These are phyloP conservation scores for Henicopernis longicauda DNA, from an alignment of 2,113 vertebrate species.

Conservation along the genomic window DNA sequence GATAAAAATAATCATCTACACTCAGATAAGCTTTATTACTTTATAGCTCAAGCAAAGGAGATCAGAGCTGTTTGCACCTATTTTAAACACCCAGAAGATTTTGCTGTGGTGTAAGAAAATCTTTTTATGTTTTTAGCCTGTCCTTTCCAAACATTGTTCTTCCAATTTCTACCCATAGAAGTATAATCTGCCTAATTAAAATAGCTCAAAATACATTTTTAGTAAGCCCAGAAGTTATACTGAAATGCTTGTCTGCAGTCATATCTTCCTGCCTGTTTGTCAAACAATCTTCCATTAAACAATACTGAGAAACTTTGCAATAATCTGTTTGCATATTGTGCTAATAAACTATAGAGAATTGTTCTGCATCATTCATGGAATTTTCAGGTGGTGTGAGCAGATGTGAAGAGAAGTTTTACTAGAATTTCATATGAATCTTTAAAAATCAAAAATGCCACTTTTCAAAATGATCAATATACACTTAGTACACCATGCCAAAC, in stretches of 20 bases:
- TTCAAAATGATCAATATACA: background rate
- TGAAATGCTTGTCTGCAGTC: background rate
- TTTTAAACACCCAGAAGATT: background rate
- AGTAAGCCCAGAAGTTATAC: background rate
- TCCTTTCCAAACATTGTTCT: background rate
- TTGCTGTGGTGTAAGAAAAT: background rate
- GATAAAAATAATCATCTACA: background rate
- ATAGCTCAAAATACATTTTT: background rate
- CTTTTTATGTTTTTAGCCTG: background rate
- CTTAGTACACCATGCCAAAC: background rate
- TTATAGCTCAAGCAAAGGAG: background rate
- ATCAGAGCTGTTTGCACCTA: background rate
- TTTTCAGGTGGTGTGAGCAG: background rate
- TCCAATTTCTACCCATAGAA: background rate
- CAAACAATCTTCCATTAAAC: background rate
- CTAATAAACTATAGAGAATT: background rate
- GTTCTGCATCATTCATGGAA: background rate
- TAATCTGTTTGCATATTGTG: background rate
- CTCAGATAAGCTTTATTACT: background rate
- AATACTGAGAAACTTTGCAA: background rate
- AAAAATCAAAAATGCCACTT: background rate
- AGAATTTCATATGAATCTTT: background rate
- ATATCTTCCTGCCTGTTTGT: background rate
- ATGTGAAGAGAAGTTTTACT: background rate
- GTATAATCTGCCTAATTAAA: background rate